phyloP scores from a whole-genome alignment of 2,888 invertebrate species.

The Agrotis segetum region DNA sequence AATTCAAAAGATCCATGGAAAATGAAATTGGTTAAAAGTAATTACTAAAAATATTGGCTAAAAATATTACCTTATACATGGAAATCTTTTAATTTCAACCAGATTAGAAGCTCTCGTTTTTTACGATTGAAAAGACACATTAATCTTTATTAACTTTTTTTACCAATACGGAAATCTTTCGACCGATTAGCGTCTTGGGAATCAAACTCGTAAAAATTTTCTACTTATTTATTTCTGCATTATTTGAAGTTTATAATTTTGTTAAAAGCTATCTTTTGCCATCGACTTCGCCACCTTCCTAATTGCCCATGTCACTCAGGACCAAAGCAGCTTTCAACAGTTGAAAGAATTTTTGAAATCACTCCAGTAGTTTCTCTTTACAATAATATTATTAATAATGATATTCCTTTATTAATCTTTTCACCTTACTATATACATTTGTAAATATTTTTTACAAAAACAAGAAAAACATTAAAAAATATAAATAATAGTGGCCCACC shows the following conservation, averaged over 20 bases:
- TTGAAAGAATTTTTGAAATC: no score
- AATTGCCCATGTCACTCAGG: no score
- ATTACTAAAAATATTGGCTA: not conserved
- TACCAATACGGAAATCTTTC: constrained; percentile 10
- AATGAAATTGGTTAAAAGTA: not conserved
- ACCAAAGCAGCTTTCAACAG: no score
- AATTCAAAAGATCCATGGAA: not conserved
- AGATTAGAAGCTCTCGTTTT: constrained; percentile 15
- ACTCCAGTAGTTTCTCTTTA: no score
- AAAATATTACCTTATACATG: not conserved
- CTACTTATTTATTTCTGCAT: not conserved
- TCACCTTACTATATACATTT: no score
- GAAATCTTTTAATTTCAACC: constrained; percentile 22
- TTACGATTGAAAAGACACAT: constrained; percentile 26
- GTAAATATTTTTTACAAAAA: no score
- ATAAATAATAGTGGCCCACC: no score
- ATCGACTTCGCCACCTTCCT: no score
- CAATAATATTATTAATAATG: no score
- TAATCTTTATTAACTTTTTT: constrained; percentile 36
- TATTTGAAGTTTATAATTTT: not conserved
- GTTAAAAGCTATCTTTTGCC: no score
- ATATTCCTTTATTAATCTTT: no score
- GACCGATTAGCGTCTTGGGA: constrained; percentile 45
- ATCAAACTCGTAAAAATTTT: constrained; percentile 6
- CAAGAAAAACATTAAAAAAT: no score